phyloP scores from a whole-genome alignment of 2,888 invertebrate species.

The Rhagonycha lutea region DNA sequence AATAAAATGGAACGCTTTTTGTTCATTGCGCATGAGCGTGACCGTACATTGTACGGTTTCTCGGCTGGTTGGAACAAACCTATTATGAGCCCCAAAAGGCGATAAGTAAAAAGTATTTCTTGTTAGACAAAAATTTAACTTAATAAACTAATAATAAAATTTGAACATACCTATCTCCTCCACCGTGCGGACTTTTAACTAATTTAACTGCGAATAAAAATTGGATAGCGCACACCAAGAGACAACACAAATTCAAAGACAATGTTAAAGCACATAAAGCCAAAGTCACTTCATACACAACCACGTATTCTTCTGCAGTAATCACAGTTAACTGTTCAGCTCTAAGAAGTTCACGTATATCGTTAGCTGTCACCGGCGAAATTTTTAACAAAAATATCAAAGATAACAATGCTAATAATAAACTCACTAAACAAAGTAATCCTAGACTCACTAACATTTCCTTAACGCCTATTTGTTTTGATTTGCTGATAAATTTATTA shows the following conservation, averaged over 20 bases:
- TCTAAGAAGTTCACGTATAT: slow-evolving; percentile 60
- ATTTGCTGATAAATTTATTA: slow-evolving; percentile 53
- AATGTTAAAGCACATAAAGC: slow-evolving; percentile 87
- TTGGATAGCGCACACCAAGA: slow-evolving; percentile 92
- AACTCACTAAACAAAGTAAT: slow-evolving; percentile 81
- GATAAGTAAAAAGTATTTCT: neutral
- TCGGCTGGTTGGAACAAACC: too few relatives aligned
- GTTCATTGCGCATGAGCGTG: too few relatives aligned
- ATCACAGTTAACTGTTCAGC: slow-evolving; percentile 62
- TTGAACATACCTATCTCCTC: slow-evolving; percentile 64
- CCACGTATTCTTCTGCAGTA: slow-evolving; percentile 79
- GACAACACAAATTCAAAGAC: slow-evolving; percentile 86
- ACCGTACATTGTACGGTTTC: too few relatives aligned
- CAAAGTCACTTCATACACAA: slow-evolving; percentile 89
- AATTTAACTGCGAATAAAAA: slow-evolving; percentile 92
- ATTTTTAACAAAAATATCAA: slow-evolving; percentile 85
- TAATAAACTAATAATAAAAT: neutral
- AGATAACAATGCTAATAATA: slow-evolving; percentile 81
- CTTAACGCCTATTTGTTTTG: slow-evolving; percentile 65
- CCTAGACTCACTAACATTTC: slow-evolving; percentile 87
- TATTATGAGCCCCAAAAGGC: too few relatives aligned
- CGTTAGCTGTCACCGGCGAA: slow-evolving; percentile 69
- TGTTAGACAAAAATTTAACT: neutral
- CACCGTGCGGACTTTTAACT: slow-evolving; percentile 82
- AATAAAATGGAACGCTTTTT: too few relatives aligned